These are phyloP conservation scores for Fragum sueziense DNA, from an alignment of 2,888 invertebrate genomes.

Conservation along the genomic window DNA sequence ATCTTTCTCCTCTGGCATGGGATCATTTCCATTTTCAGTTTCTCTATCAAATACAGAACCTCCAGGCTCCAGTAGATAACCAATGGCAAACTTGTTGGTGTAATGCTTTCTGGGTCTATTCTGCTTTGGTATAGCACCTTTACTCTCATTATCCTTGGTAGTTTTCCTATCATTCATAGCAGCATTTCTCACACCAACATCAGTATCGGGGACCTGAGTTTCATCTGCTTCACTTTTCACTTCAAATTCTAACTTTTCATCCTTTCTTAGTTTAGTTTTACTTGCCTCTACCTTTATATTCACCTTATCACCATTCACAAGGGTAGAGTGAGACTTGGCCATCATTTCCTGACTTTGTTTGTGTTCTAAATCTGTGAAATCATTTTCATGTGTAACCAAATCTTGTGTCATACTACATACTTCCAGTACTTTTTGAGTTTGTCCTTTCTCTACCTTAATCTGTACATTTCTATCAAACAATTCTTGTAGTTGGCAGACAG, in stretches of 20 bases:
- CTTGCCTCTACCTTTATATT: not conserved
- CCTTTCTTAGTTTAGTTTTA: not conserved
- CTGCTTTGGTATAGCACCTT: constrained; percentile 3
- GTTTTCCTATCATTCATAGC: not conserved
- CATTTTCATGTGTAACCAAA: no score
- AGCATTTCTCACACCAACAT: not conserved
- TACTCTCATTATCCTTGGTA: not conserved
- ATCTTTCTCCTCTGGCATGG: no score
- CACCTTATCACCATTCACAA: no score
- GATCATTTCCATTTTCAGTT: not conserved
- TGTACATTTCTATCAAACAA: constrained; percentile 29
- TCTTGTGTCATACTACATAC: not conserved
- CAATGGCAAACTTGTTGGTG: constrained; percentile 6
- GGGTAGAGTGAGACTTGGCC: no score
- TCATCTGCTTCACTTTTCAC: not conserved
- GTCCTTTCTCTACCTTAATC: not conserved
- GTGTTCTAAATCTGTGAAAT: no score
- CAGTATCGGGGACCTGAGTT: not conserved
- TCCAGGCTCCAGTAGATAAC: not conserved
- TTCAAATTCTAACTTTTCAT: no score
- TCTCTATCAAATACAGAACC: not conserved
- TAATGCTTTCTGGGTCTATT: constrained; percentile 15
- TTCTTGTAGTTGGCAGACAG: constrained; percentile 31
- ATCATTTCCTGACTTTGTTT: no score
- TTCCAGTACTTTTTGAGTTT: not conserved